Conservation (phyloP, 2,797 vertebrate species). For the Ara ararauna region DNA sequence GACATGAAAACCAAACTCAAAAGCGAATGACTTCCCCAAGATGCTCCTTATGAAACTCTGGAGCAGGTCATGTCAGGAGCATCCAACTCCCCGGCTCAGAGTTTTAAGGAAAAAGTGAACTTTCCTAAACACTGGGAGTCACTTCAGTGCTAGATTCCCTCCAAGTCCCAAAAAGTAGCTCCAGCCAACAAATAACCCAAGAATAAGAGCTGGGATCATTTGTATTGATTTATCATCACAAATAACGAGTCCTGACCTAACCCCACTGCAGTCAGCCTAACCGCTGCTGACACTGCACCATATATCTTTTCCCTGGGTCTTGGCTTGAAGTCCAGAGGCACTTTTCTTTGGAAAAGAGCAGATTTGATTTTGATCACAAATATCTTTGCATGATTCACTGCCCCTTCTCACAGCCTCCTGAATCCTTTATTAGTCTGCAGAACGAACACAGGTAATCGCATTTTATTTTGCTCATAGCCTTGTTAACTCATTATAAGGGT, state of each 20-base stretch:
- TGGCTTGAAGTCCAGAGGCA: background rate
- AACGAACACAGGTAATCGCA: background rate
- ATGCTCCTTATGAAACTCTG: accelerated
- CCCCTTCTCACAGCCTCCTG: background rate
- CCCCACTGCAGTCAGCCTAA: background rate
- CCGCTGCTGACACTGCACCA: background rate
- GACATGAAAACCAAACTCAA: background rate
- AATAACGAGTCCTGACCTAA: background rate
- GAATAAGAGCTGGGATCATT: background rate
- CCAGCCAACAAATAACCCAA: background rate
- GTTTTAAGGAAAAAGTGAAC: background rate
- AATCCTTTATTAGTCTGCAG: slow-evolving; percentile 21
- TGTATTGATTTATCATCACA: background rate
- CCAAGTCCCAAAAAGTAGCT: background rate
- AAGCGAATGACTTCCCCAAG: background rate
- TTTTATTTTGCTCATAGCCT: background rate
- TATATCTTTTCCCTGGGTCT: background rate
- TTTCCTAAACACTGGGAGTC: background rate
- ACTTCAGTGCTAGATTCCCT: background rate
- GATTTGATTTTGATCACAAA: background rate
- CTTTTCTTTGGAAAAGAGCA: background rate
- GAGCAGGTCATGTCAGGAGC: background rate
- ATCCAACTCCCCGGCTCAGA: background rate
- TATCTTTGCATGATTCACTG: background rate
- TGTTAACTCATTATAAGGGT: background rate